Base-by-base conservation (phyloP, 1,140 invertebrate species). In the Nymphalis io region DNA sequence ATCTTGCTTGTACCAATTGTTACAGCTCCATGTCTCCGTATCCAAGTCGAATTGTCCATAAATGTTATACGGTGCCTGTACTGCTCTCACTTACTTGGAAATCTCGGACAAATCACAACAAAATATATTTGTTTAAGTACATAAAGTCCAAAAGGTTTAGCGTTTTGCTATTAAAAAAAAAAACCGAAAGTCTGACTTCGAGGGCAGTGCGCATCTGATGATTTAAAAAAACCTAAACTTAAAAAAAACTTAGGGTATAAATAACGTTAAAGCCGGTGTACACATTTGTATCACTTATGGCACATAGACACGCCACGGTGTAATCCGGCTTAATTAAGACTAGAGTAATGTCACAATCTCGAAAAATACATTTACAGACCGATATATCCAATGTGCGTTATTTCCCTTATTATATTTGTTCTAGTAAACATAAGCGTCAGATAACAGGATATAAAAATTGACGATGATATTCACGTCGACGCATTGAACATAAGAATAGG, bases 91-190 rank as follows among this genome's bases (percentile, higher is more conserved):
- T 67, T 75, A 67, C 63, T 76, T 68, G 62, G 64, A 82, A 78
- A 78, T 73, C 71, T 80, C 67, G 75, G 61, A 60, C 74, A 81
- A 84, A 84, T 77, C 68, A 78, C 78, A 80, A 77, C 74, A 67
- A 78, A 81, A 78, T 81, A 72, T 83, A 84, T 46, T 16, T 16
- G 74, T 80, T 88, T 89, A 89, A 89, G 86, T 89, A 89, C 84
- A 80, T 82, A 40, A 58, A 73, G 74, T 72, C 78, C 44, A 73
- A 63, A 78, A 79, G 63, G 27, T 57, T 57, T 61, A 33, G 33
- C 57, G 60, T 75, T 74, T 73, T 51, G 20, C 70, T 69, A 55
- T 71, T 73, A 33, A 68, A 75, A 79, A 75, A 68, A 63, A 76
- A 64, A 72, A 68, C 46, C 46, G 71, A 11, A 84, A 83, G 78